Conservation (phyloP, 2,113 vertebrate species). For the Raja brachyura region DNA sequence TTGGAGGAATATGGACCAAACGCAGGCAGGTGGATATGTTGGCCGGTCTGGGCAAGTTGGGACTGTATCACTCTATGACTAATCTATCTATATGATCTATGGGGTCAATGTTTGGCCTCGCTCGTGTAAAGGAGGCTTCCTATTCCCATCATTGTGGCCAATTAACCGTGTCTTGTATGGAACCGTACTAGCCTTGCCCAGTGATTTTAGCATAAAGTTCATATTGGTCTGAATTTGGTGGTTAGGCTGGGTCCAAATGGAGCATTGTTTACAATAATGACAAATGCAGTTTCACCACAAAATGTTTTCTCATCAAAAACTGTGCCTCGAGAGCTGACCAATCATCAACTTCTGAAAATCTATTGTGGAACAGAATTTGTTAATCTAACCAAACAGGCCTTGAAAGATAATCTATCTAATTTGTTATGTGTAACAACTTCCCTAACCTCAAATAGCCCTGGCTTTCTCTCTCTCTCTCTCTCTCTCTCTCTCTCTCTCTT, state of each 20-base stretch:
- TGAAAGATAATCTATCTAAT: not conserved
- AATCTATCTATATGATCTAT: too few species aligned
- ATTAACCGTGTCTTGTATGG: not conserved
- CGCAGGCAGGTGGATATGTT: too few species aligned
- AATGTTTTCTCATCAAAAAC: not conserved
- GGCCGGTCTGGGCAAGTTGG: too few species aligned
- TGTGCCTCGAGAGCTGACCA: not conserved
- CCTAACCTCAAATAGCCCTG: too few species aligned
- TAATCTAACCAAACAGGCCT: slow-evolving; percentile 27
- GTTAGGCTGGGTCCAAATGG: not conserved
- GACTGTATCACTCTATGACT: too few species aligned
- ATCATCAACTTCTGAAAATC: not conserved
- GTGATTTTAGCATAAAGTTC: not conserved
- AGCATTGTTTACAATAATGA: not conserved
- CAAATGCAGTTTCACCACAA: not conserved
- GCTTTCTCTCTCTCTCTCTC: too few species aligned
- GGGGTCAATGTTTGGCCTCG: too few species aligned
- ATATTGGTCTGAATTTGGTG: not conserved
- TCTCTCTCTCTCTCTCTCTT: too few species aligned
- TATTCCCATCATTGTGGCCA: not conserved
- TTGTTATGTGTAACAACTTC: not conserved
- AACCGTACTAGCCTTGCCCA: not conserved
- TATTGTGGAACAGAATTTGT: not conserved
- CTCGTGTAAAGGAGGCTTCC: too few species aligned
- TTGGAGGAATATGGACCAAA: too few species aligned